Evolutionary conservation across 2,888 invertebrate species (phyloP), one percentile per base, ranked within the genome.

Genomic region (Julus scandinavius): DNA sequence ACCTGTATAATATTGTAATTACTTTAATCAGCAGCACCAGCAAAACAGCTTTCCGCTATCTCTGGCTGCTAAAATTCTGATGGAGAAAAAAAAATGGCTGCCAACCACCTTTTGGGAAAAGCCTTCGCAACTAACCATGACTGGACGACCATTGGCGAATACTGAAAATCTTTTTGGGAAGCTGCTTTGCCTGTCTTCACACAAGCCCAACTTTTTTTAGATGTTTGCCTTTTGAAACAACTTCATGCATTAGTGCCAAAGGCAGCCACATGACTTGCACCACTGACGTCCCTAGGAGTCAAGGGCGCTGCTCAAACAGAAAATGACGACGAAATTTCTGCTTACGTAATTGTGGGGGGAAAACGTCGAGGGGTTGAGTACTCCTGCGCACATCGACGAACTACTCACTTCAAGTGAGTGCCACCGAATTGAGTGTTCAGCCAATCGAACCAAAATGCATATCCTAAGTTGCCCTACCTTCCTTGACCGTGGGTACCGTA

Each of bases 1-100:
- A 29, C 72, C 72, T 72, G 72, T 72, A n/a, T 72, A 72, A 72
- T 72, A 29, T 72, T 72, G 72, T 72, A 72, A 72, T 72, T 72
- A 72, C 72, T 72, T 72, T 72, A 72, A 72, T 72, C 72, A 72
- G 72, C 72, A 29, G 20, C 63, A 29, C 7, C n/a, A 63, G 11
- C n/a, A 20, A 29, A n/a, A 29, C 72, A 29, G 72, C 72, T 72
- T 72, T 72, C 72, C 72, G 29, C 72, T 29, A 72, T 72, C 72
- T 72, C 11, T 13, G 29, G 72, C 20, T 29, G 72, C 29, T 20
- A 72, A 9, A 11, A 29, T 72, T 72, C 29, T 9, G 20, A 11
- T 72, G 9, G 29, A 29, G 13, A 9, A 50, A 50, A 72, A 72
- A 63, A 72, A 9, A 72, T 72, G 72, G 29, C 72, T 11, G 72